phyloP scores from a whole-genome alignment of 1,140 invertebrate genomes.

The Drosophila hydei region DNA sequence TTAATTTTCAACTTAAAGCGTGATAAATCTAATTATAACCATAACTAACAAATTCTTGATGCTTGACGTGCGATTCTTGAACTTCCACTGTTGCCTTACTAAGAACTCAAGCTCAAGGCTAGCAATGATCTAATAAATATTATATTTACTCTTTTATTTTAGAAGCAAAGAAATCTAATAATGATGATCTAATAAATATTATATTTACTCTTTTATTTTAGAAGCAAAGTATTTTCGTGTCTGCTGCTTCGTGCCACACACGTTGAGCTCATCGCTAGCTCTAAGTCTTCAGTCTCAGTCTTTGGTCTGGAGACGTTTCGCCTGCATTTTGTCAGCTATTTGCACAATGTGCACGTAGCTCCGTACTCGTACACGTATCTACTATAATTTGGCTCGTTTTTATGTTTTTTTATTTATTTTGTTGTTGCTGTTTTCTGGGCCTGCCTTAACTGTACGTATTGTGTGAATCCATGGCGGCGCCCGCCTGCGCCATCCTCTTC shows the following conservation, averaged over 20 bases:
- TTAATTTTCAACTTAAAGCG: background rate
- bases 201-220: background rate
- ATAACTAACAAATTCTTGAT: background rate
- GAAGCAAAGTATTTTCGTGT: background rate
- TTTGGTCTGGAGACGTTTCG: conserved; percentile 30
- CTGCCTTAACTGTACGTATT: conserved; percentile 25
- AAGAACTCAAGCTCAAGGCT: too few species aligned
- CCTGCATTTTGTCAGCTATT: conserved; percentile 77
- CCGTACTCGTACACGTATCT: conserved; percentile 52
- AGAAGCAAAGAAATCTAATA: background rate
- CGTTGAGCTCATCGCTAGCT: conserved; percentile 11
- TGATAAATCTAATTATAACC: background rate
- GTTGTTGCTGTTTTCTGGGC: background rate
- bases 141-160: background rate
- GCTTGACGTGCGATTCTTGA: background rate
- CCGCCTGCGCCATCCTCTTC: background rate
- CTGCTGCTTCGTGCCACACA: background rate
- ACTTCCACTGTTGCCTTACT: too few species aligned
- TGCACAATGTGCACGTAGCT: conserved; percentile 74
- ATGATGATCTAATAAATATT: too few species aligned
- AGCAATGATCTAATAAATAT: too few species aligned
- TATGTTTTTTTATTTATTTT: background rate
- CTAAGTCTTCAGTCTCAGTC: conserved; percentile 18
- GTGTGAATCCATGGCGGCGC: conserved; percentile 46
- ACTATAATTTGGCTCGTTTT: conserved; percentile 70